Evolutionary conservation across 2,113 vertebrate species (phyloP), one percentile per base, ranked within the genome.

Genomic region (Gila orcuttii): DNA sequence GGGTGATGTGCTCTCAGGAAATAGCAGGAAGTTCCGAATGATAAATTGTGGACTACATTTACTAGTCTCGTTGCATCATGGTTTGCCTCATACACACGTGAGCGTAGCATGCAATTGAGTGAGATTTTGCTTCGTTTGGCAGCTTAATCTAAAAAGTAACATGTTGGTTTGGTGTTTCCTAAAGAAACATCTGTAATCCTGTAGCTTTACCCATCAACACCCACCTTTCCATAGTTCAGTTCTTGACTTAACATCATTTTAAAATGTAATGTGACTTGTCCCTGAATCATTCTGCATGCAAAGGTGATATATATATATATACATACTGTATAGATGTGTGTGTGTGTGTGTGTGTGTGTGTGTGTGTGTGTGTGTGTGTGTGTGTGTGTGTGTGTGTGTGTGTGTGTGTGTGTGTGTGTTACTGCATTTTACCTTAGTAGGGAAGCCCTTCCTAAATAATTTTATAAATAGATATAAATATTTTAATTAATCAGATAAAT

Each of bases 1-100:
- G 13, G 69, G 25, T 75, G 33, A 82, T 85, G 68, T 75, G 33
- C 68, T 78, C 87, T 85, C 73, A 57, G 60, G 68, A 83, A 83
- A 78, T 62, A 73, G 55, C 82, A 23, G 57, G 25, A 25, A 86
- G 55, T 57, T 62, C 62, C 64, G 36, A 76, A 52, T 77, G 33
- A 77, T 82, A 47, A 64, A 45, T 79, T 21, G 50, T 64, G 60
- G 52, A 85, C 3, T 60, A 80, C 17, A 36, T 78, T 79, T 39
- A 12, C 31, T 59, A 62, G 25, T 52, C 28, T n/a, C 0, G 6
- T 36, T 52, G 19, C 25, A 13, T 69, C 45, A 69, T 21, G 19
- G 55, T 57, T 57, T 57, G 19, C 19, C 55, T 57, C 19, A 1
- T 57, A 21, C 19, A 57, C 7, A 57, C 7, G 55, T 57, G 55